phyloP scores from a whole-genome alignment of 2,888 invertebrate genomes.

The Galerucella calmariensis region DNA sequence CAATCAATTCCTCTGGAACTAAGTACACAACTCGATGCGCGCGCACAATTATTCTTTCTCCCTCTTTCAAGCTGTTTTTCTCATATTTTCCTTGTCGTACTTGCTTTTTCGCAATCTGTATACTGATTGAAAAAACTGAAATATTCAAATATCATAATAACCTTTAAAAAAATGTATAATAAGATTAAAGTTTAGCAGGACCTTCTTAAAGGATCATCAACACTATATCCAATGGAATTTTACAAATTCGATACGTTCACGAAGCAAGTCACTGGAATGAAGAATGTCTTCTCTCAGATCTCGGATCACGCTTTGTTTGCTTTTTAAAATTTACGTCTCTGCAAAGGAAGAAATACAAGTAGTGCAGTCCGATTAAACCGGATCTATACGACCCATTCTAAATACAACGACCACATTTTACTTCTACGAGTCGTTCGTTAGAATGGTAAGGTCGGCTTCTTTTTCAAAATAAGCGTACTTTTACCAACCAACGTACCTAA shows the following conservation, averaged over 20 bases:
- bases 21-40: too few relatives aligned
- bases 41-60: too few relatives aligned
- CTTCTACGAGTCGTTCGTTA: neutral
- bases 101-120: too few relatives aligned
- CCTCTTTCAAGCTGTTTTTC: too few relatives aligned
- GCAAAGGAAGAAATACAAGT: neutral
- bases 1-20: too few relatives aligned
- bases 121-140: too few relatives aligned
- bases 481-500: constrained; percentile 12
- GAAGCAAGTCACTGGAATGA: neutral
- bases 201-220: too few relatives aligned
- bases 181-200: too few relatives aligned
- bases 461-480: constrained; percentile 2
- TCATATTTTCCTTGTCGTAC: too few relatives aligned
- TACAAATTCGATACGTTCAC: neutral
- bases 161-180: too few relatives aligned
- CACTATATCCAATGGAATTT: too few relatives aligned
- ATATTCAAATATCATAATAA: too few relatives aligned
- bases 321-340: neutral
- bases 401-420: neutral
- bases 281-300: neutral
- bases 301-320: neutral
- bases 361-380: constrained; percentile 1
- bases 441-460: neutral
- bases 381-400: constrained; percentile 8